Conservation (phyloP, 2,797 vertebrate genomes). For the Coreius guichenoti region DNA sequence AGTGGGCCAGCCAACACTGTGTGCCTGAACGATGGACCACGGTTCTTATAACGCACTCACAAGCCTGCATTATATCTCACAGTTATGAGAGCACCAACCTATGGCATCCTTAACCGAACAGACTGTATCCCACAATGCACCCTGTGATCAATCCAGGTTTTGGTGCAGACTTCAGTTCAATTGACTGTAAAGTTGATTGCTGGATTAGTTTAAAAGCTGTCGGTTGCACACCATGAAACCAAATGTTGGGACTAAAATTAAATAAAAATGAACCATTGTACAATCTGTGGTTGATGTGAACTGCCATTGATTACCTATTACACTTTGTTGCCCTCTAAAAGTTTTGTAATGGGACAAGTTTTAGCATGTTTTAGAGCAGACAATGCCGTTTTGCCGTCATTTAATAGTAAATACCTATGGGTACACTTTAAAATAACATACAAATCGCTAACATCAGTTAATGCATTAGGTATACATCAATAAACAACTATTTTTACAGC, state of each 20-base stretch:
- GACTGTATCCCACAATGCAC: slow-evolving; percentile 21
- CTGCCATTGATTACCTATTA: background rate
- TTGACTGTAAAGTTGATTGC: background rate
- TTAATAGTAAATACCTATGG: background rate
- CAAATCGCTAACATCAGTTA: background rate
- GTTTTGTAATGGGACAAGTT: background rate
- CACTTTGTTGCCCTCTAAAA: background rate
- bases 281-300: background rate
- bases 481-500: background rate
- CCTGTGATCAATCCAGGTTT: slow-evolving; percentile 28
- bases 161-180: background rate
- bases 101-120: slow-evolving; percentile 14
- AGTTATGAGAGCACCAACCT: slow-evolving; percentile 15
- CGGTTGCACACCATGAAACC: background rate
- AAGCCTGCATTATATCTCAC: slow-evolving; percentile 3
- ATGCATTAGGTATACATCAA: background rate
- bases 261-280: background rate
- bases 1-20: slow-evolving; percentile 37
- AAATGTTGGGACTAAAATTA: background rate
- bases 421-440: background rate
- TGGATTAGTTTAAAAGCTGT: background rate
- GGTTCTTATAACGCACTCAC: slow-evolving; percentile 24
- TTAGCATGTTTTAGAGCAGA: background rate
- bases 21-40: slow-evolving; percentile 24
- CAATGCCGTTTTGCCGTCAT: background rate